Evolutionary conservation across 2,113 vertebrate genomes (phyloP).

Genomic region (Carollia perspicillata): DNA sequence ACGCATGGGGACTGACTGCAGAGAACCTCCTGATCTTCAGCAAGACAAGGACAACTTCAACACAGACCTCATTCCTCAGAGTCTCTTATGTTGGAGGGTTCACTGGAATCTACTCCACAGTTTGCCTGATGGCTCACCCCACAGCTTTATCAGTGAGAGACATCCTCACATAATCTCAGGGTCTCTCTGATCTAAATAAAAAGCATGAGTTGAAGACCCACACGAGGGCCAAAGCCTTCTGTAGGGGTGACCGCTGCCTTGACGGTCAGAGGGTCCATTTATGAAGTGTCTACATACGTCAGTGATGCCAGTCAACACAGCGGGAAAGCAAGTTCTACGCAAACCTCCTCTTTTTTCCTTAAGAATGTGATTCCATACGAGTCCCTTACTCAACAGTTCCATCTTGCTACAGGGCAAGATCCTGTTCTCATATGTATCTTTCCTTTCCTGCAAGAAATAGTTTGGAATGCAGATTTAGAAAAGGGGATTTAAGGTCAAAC

Average conservation of each 20-base stretch:
- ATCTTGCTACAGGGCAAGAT: neutral
- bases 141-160: neutral
- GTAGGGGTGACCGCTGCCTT: neutral
- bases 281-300: neutral
- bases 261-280: neutral
- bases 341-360: neutral
- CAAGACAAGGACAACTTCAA: neutral
- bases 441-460: neutral
- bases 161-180: neutral
- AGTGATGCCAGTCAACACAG: neutral
- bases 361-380: neutral
- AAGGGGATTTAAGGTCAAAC: neutral
- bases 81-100: neutral
- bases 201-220: neutral
- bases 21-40: neutral
- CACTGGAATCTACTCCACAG: neutral
- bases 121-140: neutral
- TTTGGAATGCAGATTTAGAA: conserved; percentile 1
- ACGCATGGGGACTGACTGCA: neutral
- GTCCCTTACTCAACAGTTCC: neutral
- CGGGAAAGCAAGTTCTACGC: neutral
- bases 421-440: neutral
- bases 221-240: neutral
- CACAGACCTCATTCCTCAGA: neutral
- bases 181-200: neutral